Conservation (phyloP, 2,888 invertebrate species). For the Linnaemya vulpina region DNA sequence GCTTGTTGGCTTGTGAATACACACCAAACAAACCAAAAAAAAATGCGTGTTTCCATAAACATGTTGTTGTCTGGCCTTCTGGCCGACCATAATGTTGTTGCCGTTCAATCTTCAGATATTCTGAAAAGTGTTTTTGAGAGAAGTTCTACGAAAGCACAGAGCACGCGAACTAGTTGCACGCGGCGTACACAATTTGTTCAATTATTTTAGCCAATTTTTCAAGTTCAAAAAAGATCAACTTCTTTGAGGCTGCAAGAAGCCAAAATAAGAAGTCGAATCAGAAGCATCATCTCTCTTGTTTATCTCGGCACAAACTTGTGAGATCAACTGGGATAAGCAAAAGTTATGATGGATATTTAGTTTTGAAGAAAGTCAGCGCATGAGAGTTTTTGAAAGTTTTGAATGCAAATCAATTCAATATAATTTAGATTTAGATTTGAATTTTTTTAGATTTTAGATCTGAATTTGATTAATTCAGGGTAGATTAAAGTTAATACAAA, state of each 20-base stretch:
- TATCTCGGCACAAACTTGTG: not conserved
- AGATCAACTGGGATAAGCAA: not conserved
- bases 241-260: not conserved
- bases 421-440: too few species aligned
- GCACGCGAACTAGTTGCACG: not conserved
- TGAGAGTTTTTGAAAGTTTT: too few species aligned
- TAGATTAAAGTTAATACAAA: too few species aligned
- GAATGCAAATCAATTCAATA: too few species aligned
- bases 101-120: not conserved
- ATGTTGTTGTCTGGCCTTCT: constrained; percentile 8
- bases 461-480: too few species aligned
- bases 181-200: not conserved
- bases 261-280: not conserved
- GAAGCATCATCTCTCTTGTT: not conserved
- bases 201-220: not conserved
- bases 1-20: not conserved
- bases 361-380: not conserved
- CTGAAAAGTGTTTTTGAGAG: not conserved
- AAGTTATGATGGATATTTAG: not conserved
- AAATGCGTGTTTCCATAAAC: not conserved
- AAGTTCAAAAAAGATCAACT: not conserved
- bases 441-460: too few species aligned
- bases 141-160: not conserved
- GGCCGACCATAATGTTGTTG: constrained; percentile 6
- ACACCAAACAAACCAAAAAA: not conserved